Evolutionary conservation across 2,888 invertebrate species (phyloP).

Genomic region (Druceiella hillmani): DNA sequence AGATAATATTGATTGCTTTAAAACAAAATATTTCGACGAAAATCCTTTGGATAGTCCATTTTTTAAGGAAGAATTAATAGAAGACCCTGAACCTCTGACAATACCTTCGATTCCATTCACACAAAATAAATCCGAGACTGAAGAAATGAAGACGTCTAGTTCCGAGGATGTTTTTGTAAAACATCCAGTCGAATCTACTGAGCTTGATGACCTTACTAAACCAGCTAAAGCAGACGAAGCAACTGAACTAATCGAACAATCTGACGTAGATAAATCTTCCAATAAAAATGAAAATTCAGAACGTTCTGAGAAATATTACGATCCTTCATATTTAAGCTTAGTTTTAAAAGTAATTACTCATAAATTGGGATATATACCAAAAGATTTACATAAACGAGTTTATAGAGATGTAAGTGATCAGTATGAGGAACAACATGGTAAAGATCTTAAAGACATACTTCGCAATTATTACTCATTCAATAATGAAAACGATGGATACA

Average conservation of each 20-base stretch:
- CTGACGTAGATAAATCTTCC: constrained; percentile 38
- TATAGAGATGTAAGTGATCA: background rate
- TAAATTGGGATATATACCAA: too few species aligned
- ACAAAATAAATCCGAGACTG: background rate
- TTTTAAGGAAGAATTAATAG: constrained; percentile 54
- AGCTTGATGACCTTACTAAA: too few species aligned
- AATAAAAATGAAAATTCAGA: constrained; percentile 35
- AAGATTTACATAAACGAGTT: background rate
- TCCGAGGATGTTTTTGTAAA: too few species aligned
- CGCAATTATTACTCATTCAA: too few species aligned
- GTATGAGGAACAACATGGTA: background rate
- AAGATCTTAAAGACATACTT: background rate
- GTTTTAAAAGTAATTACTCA: too few species aligned
- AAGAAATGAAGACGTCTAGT: background rate
- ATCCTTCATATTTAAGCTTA: too few species aligned
- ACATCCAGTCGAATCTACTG: too few species aligned
- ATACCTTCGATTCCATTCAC: constrained; percentile 22
- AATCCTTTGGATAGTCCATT: constrained; percentile 72
- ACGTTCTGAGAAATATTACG: too few species aligned
- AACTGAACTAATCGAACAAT: too few species aligned
- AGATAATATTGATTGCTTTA: constrained; percentile 69
- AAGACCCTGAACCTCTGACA: constrained; percentile 41
- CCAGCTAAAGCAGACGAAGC: too few species aligned
- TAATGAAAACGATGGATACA: background rate
- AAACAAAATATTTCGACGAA: constrained; percentile 67